Conservation (phyloP, 2,888 invertebrate genomes). For the Miltochrista miniata region DNA sequence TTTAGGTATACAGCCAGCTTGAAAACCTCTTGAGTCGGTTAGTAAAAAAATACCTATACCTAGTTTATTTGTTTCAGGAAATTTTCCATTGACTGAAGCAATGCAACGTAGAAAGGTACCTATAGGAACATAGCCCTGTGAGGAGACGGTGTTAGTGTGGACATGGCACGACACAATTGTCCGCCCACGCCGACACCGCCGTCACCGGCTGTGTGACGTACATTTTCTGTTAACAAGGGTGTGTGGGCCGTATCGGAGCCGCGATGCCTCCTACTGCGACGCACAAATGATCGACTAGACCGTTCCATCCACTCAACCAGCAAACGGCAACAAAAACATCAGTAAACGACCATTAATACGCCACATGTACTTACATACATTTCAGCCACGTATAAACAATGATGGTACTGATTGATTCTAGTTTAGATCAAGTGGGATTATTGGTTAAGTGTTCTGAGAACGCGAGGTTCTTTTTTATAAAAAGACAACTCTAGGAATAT, state of each 20-base stretch:
- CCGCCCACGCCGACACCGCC: not conserved
- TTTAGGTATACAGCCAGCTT: no score
- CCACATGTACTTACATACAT: not conserved
- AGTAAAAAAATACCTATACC: no score
- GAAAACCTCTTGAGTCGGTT: no score
- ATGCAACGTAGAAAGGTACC: not conserved
- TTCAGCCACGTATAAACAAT: not conserved
- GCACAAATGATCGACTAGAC: conserved; percentile 8
- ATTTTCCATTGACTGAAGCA: conserved; percentile 25
- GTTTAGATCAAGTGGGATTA: not conserved
- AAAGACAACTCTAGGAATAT: no score
- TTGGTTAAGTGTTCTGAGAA: no score
- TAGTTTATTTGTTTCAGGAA: conserved; percentile 14
- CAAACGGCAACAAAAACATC: conserved; percentile 3
- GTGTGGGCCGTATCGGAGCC: conserved; percentile 1
- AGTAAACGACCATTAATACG: not conserved
- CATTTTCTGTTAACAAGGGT: conserved; percentile 1
- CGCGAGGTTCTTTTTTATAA: no score
- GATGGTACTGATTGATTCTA: not conserved
- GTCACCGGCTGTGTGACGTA: not conserved
- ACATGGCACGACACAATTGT: not conserved
- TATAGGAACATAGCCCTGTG: not conserved
- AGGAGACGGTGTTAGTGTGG: not conserved
- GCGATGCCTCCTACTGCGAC: conserved; percentile 10
- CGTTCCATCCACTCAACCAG: conserved; percentile 1